Percentiles rank a stretch among this genome's conserved stretches.
Conservation (phyloP, 2,888 invertebrate species). For the Hydroisotoma schaefferi region DNA sequence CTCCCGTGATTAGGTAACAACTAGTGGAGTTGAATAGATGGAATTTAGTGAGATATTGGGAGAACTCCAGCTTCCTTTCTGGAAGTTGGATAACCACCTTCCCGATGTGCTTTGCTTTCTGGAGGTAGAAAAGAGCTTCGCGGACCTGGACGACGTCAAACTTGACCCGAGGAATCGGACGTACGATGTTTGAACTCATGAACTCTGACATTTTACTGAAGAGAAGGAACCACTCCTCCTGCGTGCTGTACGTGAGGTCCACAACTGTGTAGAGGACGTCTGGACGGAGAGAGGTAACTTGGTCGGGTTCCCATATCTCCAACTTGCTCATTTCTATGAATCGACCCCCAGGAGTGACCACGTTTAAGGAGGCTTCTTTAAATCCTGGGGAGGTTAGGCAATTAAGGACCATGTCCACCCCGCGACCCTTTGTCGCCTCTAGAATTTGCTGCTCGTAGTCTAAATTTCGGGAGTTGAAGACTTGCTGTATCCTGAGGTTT, state of each 20-base stretch:
- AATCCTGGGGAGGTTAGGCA: conserved; percentile 25
- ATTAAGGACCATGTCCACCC: conserved; percentile 30
- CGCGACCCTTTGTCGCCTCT: conserved; percentile 19
- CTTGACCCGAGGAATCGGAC: conserved; percentile 4
- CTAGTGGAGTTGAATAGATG: background rate
- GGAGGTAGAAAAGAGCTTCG: conserved; percentile 18
- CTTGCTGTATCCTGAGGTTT: conserved; percentile 24
- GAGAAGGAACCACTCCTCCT: background rate
- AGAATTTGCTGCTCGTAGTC: conserved; percentile 14
- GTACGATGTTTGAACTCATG: background rate
- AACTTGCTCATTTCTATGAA: conserved; percentile 35
- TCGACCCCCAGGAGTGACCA: conserved; percentile 10
- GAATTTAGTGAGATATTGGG: background rate
- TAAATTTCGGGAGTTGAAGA: conserved; percentile 26
- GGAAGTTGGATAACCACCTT: conserved; percentile 14
- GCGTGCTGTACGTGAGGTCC: conserved; percentile 13
- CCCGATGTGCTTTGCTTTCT: conserved; percentile 21
- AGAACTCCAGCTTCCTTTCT: background rate
- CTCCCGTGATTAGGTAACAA: background rate
- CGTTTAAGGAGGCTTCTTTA: conserved; percentile 25
- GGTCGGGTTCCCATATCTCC: conserved; percentile 19
- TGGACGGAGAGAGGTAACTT: conserved; percentile 17
- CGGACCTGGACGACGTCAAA: conserved; percentile 13
- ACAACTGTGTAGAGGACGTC: conserved; percentile 27
- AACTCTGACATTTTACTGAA: background rate